Evolutionary conservation across 2,888 invertebrate genomes (phyloP), one percentile per base, ranked within the genome.

Genomic region (Hedychridium roseum): DNA sequence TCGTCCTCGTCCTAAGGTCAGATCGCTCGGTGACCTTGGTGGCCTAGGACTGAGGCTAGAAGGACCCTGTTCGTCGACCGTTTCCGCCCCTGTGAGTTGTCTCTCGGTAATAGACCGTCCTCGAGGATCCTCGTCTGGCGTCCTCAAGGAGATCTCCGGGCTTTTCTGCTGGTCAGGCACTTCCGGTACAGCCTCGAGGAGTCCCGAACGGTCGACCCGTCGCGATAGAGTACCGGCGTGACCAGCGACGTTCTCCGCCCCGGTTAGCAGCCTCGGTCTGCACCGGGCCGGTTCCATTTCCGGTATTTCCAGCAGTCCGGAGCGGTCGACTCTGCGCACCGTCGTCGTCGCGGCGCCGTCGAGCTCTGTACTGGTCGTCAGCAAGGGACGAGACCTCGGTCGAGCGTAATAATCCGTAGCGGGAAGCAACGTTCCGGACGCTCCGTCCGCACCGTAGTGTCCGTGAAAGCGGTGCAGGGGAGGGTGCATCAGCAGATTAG

Each of bases 101-200:
- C 68, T 54, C 41, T 67, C 66, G n/a, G 49, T 43, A 15, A 58
- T 54, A 4, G 59, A 54, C 31, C 62, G 23, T 2, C 26, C 38
- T 28, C 27, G 17, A 11, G 38, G 12, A 15, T 42, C 41, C 5
- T 51, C 41, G 14, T 6, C 34, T 14, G 12, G 15, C 15, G 32
- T 34, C 18, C 23, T 23, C 23, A 6, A 2, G 50, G 20, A 1
- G 26, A 44, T 20, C 41, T 46, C 43, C 54, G 49, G 5, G 17
- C 30, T n/a, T n/a, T 27, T 27, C 38, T 28, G 53, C 11, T 66
- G 69, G 37, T 76, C 75, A 1, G 74, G 71, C 1, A 74, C 50
- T 48, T 78, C 78, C 5, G 74, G 77, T 2, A 78, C 77, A 1
- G 70, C 70, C 40, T 76, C 77, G 15, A 78, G 58, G 5, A 74